phyloP scores from a whole-genome alignment of 2,888 invertebrate species.

The Volucella inanis region DNA sequence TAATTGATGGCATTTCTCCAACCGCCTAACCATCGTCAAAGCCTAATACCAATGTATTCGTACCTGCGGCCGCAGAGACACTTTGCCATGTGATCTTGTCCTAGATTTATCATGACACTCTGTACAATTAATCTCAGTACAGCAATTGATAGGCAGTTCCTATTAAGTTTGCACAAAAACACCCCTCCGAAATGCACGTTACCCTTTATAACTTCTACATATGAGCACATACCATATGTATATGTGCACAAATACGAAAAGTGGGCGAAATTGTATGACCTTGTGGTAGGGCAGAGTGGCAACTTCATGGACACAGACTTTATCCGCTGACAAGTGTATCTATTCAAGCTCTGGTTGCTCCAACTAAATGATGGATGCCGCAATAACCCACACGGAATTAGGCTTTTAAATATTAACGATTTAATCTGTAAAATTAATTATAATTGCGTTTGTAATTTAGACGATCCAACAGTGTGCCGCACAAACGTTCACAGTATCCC shows the following conservation, averaged over 20 bases:
- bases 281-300: neutral
- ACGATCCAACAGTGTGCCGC: slow-evolving; percentile 15
- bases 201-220: too few species aligned
- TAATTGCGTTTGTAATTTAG: slow-evolving; percentile 76
- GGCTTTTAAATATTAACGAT: slow-evolving; percentile 78
- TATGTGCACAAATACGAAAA: neutral
- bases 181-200: neutral
- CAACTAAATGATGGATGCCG: slow-evolving; percentile 48
- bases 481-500: neutral
- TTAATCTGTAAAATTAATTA: slow-evolving; percentile 81
- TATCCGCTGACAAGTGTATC: slow-evolving; percentile 37
- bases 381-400: slow-evolving; percentile 59
- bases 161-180: slow-evolving; percentile 54
- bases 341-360: slow-evolving; percentile 3
- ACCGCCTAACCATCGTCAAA: neutral
- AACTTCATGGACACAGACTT: slow-evolving; percentile 26
- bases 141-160: slow-evolving; percentile 68
- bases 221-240: too few species aligned
- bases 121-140: slow-evolving; percentile 68
- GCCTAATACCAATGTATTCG: neutral
- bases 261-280: neutral
- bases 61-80: slow-evolving; percentile 35
- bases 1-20: slow-evolving; percentile 59
- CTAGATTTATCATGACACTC: slow-evolving; percentile 70
- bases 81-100: slow-evolving; percentile 61